A percentile compares a stretch with the other conserved stretches of the same genome.
phyloP scores from a whole-genome alignment of 2,113 vertebrate genomes.

The Anthoscopus minutus region DNA sequence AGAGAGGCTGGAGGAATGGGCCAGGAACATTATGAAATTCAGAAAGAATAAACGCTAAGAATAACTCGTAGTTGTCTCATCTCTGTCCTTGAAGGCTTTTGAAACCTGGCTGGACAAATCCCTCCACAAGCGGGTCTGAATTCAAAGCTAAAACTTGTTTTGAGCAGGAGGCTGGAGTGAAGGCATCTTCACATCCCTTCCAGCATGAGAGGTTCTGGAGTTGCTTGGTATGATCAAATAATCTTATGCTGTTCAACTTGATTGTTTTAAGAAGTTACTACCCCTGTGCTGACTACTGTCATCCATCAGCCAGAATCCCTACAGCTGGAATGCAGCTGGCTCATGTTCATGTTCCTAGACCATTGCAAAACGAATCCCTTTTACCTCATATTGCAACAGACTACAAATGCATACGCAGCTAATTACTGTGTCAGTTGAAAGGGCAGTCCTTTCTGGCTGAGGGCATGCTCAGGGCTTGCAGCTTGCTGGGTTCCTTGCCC shows the following conservation, averaged over 20 bases:
- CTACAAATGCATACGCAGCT: slow-evolving; percentile 52
- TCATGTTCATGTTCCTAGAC: slow-evolving; percentile 41
- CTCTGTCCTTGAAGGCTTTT: not conserved
- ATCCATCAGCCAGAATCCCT: slow-evolving; percentile 49
- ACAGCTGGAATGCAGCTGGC: slow-evolving; percentile 62
- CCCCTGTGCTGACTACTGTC: not conserved
- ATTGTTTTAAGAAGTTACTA: slow-evolving; percentile 29
- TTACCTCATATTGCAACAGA: slow-evolving; percentile 67
- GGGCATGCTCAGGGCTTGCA: not conserved
- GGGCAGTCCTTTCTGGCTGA: slow-evolving; percentile 36
- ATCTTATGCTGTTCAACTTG: not conserved
- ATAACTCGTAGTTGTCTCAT: not conserved
- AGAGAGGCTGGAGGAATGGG: not conserved
- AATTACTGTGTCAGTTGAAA: slow-evolving; percentile 59
- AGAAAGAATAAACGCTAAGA: not conserved
- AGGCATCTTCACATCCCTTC: fast-evolving
- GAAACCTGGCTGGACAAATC: not conserved
- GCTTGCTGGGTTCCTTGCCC: not conserved
- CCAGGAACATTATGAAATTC: not conserved
- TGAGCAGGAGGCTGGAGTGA: not conserved
- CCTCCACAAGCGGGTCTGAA: not conserved
- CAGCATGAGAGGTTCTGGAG: not conserved
- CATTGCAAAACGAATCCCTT: slow-evolving; percentile 64
- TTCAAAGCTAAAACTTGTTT: not conserved
- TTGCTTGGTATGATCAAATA: not conserved